These are phyloP conservation scores for Agrotis clavis DNA, from an alignment of 2,888 invertebrate species.

Conservation along the genomic window DNA sequence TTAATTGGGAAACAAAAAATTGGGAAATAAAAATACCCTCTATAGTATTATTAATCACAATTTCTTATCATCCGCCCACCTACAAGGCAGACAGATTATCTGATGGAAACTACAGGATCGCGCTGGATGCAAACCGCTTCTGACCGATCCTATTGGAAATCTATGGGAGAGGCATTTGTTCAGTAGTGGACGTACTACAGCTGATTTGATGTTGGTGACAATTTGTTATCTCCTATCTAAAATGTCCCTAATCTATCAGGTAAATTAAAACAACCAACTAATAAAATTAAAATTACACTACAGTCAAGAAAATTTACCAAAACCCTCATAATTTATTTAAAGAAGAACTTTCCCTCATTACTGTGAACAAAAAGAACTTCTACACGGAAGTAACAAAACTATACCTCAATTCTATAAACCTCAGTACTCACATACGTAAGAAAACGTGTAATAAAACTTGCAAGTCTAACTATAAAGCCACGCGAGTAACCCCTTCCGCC, in stretches of 20 bases:
- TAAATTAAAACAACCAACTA: background rate
- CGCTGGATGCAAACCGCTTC: too few relatives aligned
- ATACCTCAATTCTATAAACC: background rate
- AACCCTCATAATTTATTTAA: background rate
- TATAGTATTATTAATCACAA: too few relatives aligned
- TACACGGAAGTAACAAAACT: background rate
- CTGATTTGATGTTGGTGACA: too few relatives aligned
- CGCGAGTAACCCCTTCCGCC: constrained; percentile 4
- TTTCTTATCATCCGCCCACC: too few relatives aligned
- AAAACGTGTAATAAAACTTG: constrained; percentile 22
- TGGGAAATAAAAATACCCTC: too few relatives aligned
- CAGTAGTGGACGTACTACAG: too few relatives aligned
- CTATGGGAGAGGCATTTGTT: too few relatives aligned
- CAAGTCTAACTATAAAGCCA: constrained; percentile 20
- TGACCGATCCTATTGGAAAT: too few relatives aligned
- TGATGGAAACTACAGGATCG: too few relatives aligned
- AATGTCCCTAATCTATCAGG: background rate
- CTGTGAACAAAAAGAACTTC: background rate
- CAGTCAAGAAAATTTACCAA: background rate
- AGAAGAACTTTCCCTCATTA: background rate
- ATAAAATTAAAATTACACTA: background rate
- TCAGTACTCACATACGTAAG: background rate
- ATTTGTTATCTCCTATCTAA: background rate
- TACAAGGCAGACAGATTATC: too few relatives aligned
- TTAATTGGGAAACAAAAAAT: too few relatives aligned